These are phyloP conservation scores for Apamea monoglypha DNA, from an alignment of 2,888 invertebrate species.

Conservation along the genomic window DNA sequence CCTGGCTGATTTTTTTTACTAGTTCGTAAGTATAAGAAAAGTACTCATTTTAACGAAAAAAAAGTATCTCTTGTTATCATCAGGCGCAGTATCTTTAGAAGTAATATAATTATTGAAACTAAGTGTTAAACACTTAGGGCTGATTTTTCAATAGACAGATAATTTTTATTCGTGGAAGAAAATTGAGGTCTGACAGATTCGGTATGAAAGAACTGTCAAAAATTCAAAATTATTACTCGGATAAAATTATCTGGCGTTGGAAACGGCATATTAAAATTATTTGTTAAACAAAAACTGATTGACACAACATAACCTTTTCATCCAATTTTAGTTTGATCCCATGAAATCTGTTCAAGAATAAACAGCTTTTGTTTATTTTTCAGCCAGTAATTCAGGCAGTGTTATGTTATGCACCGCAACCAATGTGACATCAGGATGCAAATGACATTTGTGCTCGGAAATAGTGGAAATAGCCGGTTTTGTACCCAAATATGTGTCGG, in stretches of 20 bases:
- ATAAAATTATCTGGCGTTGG: no score
- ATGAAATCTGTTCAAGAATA: slow-evolving; percentile 5
- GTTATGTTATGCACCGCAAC: slow-evolving; percentile 35
- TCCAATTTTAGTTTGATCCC: not conserved
- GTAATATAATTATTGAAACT: not conserved
- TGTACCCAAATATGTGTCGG: slow-evolving; percentile 8
- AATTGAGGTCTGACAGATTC: no score
- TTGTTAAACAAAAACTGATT: not conserved
- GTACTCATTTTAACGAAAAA: not conserved
- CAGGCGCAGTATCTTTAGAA: not conserved
- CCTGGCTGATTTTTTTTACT: not conserved
- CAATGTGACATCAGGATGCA: slow-evolving; percentile 43
- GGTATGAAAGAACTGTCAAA: no score
- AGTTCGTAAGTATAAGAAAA: not conserved
- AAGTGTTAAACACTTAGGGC: not conserved
- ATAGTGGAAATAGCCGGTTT: slow-evolving; percentile 9
- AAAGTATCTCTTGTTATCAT: not conserved
- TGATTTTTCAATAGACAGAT: no score
- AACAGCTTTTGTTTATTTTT: slow-evolving; percentile 25
- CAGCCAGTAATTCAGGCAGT: slow-evolving; percentile 11
- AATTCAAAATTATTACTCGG: no score
- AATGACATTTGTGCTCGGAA: slow-evolving; percentile 46
- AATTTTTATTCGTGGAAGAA: no score
- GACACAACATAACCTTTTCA: not conserved
- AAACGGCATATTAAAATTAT: not conserved